Evolutionary conservation across 1,140 invertebrate species (phyloP).

Genomic region (Lepeophtheirus salmonis): DNA sequence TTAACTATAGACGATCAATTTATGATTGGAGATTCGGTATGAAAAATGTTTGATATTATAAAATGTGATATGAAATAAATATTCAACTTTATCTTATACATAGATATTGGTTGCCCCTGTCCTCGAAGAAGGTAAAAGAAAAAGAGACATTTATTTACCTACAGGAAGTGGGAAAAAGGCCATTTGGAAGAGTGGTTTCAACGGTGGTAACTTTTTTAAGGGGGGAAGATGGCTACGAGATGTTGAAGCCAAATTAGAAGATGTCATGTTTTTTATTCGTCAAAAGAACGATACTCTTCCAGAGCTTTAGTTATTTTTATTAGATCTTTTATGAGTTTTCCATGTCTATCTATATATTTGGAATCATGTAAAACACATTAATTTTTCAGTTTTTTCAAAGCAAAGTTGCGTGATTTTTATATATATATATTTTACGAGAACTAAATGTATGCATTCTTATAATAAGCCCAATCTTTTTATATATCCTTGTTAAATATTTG

Average conservation of each 20-base stretch:
- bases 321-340: no score
- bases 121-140: background rate
- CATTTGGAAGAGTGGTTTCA: slow-evolving; percentile 13
- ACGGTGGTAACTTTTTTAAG: slow-evolving; percentile 8
- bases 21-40: slow-evolving; percentile 10
- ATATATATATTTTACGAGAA: no score
- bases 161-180: background rate
- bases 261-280: slow-evolving; percentile 13
- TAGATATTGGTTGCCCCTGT: slow-evolving; percentile 15
- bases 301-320: background rate
- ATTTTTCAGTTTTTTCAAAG: no score
- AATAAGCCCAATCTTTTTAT: no score
- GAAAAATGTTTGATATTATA: background rate
- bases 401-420: no score
- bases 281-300: slow-evolving; percentile 3
- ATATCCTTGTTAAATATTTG: no score
- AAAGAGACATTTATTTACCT: slow-evolving; percentile 12
- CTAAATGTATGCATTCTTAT: no score
- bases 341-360: no score
- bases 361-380: no score
- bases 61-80: background rate
- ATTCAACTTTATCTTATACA: background rate
- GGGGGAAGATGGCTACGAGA: slow-evolving; percentile 15
- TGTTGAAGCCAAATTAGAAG: slow-evolving; percentile 1
- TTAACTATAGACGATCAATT: slow-evolving; percentile 16